Base-by-base conservation (phyloP, 2,888 invertebrate species). In the Lasioglossum leucozonium region DNA sequence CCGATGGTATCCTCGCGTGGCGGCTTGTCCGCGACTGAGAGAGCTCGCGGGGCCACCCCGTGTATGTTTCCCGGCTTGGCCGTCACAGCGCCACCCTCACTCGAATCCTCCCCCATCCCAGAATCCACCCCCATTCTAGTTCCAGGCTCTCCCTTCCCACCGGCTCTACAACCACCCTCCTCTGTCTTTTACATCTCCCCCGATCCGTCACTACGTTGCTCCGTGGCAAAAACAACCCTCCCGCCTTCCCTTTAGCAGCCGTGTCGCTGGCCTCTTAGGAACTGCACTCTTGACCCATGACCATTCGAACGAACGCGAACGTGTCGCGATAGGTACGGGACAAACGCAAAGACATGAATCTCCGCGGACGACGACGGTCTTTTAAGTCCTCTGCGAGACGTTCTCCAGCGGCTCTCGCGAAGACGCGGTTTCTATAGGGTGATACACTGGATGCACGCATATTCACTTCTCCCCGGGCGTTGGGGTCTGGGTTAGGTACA, bases 1-100 rank as follows among this genome's bases (percentile, higher is more conserved):
- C 77, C 77, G 81, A 75, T 85, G 90, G 89, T 90, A 86, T 92
- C 87, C 87, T 88, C 91, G 92, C 92, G 92, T 92, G 91, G 91
- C 91, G 92, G 92, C 89, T 91, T 90, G 91, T 92, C 90, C 92
- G 93, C 94, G 92, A 94, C 94, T 94, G 93, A 93, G 89, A 84
- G 92, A 91, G 91, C 92, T 91, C 84, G 90, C 89, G 90, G 91
- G 89, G 92, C 92, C 92, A 92, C 93, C 93, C 92, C 91, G 87
- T 89, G 89, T 81, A 90, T 91, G 93, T 92, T 94, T 94, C 93
- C 88, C 87, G 79, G 86, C 89, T 88, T 85, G 88, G 86, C 94
- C 94, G 85, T 92, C 84, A 90, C 88, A 88, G 93, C 91, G 92
- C 89, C 81, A 78, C 87, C 87, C 76, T 88, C 79, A 87, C 88